Base-by-base conservation (phyloP, 2,797 vertebrate genomes). In the Todus mexicanus region DNA sequence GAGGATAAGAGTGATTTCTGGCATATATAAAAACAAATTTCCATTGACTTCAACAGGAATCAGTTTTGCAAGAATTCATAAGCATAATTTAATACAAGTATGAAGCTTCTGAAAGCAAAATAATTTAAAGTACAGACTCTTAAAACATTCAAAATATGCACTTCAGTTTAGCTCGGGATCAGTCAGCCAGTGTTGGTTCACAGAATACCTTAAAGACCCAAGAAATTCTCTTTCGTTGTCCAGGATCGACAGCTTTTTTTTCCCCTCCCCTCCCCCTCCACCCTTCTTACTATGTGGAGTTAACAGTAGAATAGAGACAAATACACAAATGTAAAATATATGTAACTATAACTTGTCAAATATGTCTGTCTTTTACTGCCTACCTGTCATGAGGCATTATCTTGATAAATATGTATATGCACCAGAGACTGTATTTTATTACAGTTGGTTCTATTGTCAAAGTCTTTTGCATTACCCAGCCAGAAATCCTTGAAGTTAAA, bases 401-500 rank as follows among this genome's bases (percentile, higher is more conserved):
- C 66, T 72, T 86, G 63, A 82, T 68, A 92, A 91, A 88, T 91
- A 86, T 66, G 43, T 73, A 92, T 45, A 75, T 76, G 48, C 56
- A 66, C 60, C 15, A 68, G 66, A 68, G 59, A 86, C 75, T 84
- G 5, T 94, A 91, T 89, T 92, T 95, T 85, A 91, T 88, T 95
- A 59, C 40, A 4, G 70, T 90, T 82, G 33, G 40, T 80, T 87
- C 56, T 85, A 90, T 84, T 90, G 86, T 85, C 53, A 71, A 89
- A 69, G 57, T 74, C 66, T 92, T 75, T 84, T 31, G 12, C 93
- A 91, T 91, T 93, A 64, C 80, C 91, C 79, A 91, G 91, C n/a
- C 40, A 96, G 84, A 87, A 95, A 94, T 95, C 37, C 33, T 87
- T 26, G 61, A 96, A 95, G 81, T 90, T 96, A 94, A 95, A 93